Evolutionary conservation across 2,113 vertebrate genomes (phyloP).

Genomic region (Ptychochromis oligacanthus): DNA sequence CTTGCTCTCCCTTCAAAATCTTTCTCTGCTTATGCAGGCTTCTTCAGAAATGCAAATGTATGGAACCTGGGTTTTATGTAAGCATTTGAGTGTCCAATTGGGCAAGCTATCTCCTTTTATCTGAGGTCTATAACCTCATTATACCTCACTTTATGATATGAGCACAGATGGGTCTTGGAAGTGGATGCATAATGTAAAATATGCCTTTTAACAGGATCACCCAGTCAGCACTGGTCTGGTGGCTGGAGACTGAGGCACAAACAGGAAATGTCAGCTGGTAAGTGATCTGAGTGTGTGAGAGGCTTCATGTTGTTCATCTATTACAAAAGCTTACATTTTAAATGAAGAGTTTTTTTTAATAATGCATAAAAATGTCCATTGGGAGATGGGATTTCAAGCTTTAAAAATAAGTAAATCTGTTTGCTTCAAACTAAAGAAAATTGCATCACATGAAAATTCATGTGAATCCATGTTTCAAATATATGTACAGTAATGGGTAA

Average conservation of each 20-base stretch:
- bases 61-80: conserved; percentile 5
- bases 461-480: neutral
- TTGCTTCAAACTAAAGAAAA: too few relatives aligned
- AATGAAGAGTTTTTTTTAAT: neutral
- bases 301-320: neutral
- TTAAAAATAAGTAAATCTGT: neutral
- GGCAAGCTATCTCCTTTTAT: neutral
- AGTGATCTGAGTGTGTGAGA: neutral
- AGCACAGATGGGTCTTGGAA: conserved; percentile 23
- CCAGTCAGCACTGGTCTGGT: neutral
- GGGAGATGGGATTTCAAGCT: too few relatives aligned
- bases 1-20: neutral
- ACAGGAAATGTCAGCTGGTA: conserved; percentile 1
- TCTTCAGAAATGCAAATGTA: conserved; percentile 24
- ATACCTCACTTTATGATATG: neutral
- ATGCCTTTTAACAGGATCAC: conserved; percentile 19
- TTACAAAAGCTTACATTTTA: neutral
- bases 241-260: neutral
- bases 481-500: too few relatives aligned
- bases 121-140: conserved; percentile 20
- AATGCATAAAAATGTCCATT: neutral
- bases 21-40: neutral
- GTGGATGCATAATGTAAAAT: conserved; percentile 34
- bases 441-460: neutral
- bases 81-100: conserved; percentile 5